phyloP scores from a whole-genome alignment of 2,797 vertebrate genomes.

The Toxotes lorentzi region DNA sequence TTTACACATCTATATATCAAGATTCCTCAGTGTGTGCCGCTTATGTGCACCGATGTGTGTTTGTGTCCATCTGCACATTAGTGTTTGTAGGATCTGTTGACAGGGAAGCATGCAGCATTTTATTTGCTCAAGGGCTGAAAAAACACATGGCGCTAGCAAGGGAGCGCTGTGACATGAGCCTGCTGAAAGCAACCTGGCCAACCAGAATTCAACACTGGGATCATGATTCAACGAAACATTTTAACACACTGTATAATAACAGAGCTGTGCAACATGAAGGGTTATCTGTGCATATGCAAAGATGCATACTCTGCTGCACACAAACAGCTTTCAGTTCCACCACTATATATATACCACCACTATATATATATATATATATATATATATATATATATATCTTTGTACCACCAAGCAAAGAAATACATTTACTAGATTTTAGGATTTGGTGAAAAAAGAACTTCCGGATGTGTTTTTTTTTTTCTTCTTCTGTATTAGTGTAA shows the following conservation, averaged over 20 bases:
- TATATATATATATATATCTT: background rate
- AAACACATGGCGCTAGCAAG: constrained; percentile 72
- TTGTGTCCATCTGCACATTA: constrained; percentile 69
- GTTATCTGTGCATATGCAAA: constrained; percentile 18
- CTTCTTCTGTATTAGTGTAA: background rate
- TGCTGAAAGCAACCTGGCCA: constrained; percentile 75
- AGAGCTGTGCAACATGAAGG: constrained; percentile 35
- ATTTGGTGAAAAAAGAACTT: background rate
- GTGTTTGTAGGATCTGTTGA: constrained; percentile 83
- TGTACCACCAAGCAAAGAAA: background rate
- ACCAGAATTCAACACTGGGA: constrained; percentile 50
- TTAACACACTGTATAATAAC: constrained; percentile 51
- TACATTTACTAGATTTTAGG: background rate
- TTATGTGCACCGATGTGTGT: constrained; percentile 38
- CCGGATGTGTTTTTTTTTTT: background rate
- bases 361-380: too few relatives aligned
- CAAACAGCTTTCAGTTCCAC: background rate
- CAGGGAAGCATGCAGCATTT: constrained; percentile 82
- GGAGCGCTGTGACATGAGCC: constrained; percentile 72
- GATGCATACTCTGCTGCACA: background rate
- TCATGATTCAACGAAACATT: constrained; percentile 61
- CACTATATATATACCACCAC: too few relatives aligned
- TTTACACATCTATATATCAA: constrained; percentile 64
- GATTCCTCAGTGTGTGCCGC: constrained; percentile 49
- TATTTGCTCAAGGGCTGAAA: constrained; percentile 80